Evolutionary conservation across 2,888 invertebrate genomes (phyloP), one percentile per base, ranked within the genome.

Genomic region (Diarsia dahlii): DNA sequence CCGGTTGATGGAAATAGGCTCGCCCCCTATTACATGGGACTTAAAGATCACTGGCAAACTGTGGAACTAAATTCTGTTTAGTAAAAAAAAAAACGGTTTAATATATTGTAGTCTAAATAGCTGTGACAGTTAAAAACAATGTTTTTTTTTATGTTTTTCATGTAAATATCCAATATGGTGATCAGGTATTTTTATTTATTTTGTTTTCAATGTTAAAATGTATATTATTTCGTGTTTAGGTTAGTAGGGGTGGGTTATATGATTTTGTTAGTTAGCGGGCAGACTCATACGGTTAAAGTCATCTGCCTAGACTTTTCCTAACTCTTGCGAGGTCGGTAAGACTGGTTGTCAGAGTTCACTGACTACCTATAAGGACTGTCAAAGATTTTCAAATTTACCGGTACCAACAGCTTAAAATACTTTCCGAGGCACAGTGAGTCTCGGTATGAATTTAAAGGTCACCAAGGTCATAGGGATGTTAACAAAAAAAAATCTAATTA

Each of bases 151-250:
- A 13, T n/a, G 15, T 69, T 71, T 28, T 70, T 62, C n/a, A 58
- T 78, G 81, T 80, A 74, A 66, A 81, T 70, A 78, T 52, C 28
- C 23, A 54, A 28, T 28, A 46, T 54, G 78, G 74, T 83, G 74
- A 60, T n/a, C 54, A 71, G 80, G 60, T 78, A 74, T 78, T 83
- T 83, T 83, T 83, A 74, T 75, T 71, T 73, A 6, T 69, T 54
- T 73, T 74, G 79, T 71, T 79, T 74, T 74, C 48, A 5, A 83
- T 78, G 67, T 73, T 78, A 63, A 63, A 66, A 54, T 73, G 2
- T 64, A 54, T 73, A 60, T 74, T 66, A 45, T 78, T 74, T 82
- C 34, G 39, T 73, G 23, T 63, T 71, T 73, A 82, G 52, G 68
- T 78, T 64, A 34, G 0, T 48, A 71, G 63, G 74, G 81, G 20